Evolutionary conservation across 2,888 invertebrate genomes (phyloP), one percentile per base, ranked within the genome.

Genomic region (Neelides folsomi): DNA sequence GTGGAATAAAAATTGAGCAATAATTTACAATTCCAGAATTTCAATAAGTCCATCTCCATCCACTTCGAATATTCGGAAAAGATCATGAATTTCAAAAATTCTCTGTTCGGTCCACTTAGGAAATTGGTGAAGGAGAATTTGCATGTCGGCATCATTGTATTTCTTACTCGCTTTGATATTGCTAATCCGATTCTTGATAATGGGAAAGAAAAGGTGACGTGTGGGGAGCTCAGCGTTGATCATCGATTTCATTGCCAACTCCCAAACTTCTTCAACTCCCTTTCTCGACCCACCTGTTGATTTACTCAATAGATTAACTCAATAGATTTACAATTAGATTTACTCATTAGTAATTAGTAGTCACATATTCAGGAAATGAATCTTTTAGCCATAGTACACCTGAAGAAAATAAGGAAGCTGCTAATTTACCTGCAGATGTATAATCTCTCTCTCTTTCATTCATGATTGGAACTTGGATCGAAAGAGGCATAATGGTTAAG

Each of bases 31-130:
- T 55, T 63, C 63, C 7, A 60, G 55, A 34, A 63, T 59, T 50
- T 63, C 63, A 48, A 63, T 63, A 2, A 63, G 49, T 1, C 63
- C 63, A 51, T 63, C 63, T 15, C 63, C 63, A 55, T 63, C 61
- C n/a, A 63, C 63, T 53, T 63, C 63, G 53, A 63, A 63, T 8
- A 60, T 61, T 51, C 62, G 61, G 38, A 63, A 63, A 8, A 63
- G 51, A 35, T 63, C 63, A 52, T 63, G 63, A 12, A 62, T 50
- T 36, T 61, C 61, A 41, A 62, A 57, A 20, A 63, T 56, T 37
- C 58, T 57, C 18, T 54, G 54, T 39, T 62, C 63, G 43, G 59
- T 54, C 59, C 60, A 62, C 8, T 56, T 54, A 8, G 54, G 50
- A 44, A 55, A 62, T 39, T 58, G 57, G 1, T 47, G 49, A 8